Conservation (phyloP, 2,888 invertebrate species). For the Actias luna region DNA sequence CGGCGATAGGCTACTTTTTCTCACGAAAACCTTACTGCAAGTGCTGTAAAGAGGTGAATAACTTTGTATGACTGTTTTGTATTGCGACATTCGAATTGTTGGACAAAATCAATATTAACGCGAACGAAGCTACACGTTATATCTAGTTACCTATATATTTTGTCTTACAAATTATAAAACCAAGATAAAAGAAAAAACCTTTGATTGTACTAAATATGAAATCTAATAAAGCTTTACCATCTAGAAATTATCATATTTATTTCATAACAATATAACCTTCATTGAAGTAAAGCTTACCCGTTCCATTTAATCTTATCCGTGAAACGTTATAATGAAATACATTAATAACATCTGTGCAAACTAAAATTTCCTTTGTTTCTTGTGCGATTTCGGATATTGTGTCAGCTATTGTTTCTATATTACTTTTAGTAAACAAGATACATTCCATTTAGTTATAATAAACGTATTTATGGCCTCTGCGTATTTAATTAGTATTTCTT, state of each 20-base stretch:
- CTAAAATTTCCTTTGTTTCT: slow-evolving; percentile 45
- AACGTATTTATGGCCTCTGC: not conserved
- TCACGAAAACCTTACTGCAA: too few relatives aligned
- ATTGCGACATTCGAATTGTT: too few relatives aligned
- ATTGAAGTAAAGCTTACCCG: slow-evolving; percentile 18
- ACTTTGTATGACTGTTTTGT: too few relatives aligned
- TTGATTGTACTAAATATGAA: not conserved
- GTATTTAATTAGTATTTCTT: too few relatives aligned
- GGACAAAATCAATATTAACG: too few relatives aligned
- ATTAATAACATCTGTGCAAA: slow-evolving; percentile 51
- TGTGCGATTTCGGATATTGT: slow-evolving; percentile 33
- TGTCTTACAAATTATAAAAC: too few relatives aligned
- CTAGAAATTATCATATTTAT: not conserved
- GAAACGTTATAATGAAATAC: slow-evolving; percentile 46
- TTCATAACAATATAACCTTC: not conserved
- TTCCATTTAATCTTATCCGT: slow-evolving; percentile 37
- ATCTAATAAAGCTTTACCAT: not conserved
- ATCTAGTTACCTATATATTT: too few relatives aligned
- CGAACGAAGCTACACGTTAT: too few relatives aligned
- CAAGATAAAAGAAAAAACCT: not conserved
- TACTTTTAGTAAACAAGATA: not conserved
- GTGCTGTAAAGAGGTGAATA: too few relatives aligned
- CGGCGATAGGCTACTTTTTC: too few relatives aligned
- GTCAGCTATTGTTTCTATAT: slow-evolving; percentile 8
- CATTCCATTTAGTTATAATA: not conserved